phyloP scores from a whole-genome alignment of 1,140 invertebrate genomes.

The Ceratina japonica region DNA sequence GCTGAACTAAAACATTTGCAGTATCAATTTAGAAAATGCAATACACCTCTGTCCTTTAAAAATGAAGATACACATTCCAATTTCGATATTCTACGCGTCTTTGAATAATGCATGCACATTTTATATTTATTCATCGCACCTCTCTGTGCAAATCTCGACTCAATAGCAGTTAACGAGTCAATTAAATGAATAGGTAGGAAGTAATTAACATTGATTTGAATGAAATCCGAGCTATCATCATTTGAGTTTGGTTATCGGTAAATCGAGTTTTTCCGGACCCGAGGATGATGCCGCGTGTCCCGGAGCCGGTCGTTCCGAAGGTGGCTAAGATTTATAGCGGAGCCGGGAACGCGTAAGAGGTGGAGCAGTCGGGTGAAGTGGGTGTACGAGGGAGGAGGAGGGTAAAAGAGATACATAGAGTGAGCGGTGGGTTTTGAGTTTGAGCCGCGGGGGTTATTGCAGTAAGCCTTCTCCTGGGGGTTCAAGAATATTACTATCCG shows the following conservation, averaged over 20 bases:
- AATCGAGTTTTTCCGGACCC: conserved; percentile 53
- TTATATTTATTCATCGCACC: too few species aligned
- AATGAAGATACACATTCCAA: too few species aligned
- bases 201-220: too few species aligned
- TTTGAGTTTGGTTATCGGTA: not conserved
- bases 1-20: too few species aligned
- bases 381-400: conserved; percentile 11
- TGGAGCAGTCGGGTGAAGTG: conserved; percentile 47
- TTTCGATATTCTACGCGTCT: too few species aligned
- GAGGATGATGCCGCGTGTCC: conserved; percentile 57
- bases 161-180: too few species aligned
- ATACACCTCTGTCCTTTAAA: too few species aligned
- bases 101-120: too few species aligned
- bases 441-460: conserved; percentile 78
- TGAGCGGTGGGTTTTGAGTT: conserved; percentile 72
- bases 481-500: conserved; percentile 78
- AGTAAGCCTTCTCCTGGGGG: conserved; percentile 79
- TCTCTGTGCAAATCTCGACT: too few species aligned
- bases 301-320: conserved; percentile 68
- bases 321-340: conserved; percentile 76
- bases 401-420: conserved; percentile 66
- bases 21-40: too few species aligned
- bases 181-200: too few species aligned
- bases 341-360: conserved; percentile 55
- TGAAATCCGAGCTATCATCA: not conserved